Evolutionary conservation across 35 echinoderm and acorn worm genomes (phyloP).

Genomic region (Lytechinus pictus): DNA sequence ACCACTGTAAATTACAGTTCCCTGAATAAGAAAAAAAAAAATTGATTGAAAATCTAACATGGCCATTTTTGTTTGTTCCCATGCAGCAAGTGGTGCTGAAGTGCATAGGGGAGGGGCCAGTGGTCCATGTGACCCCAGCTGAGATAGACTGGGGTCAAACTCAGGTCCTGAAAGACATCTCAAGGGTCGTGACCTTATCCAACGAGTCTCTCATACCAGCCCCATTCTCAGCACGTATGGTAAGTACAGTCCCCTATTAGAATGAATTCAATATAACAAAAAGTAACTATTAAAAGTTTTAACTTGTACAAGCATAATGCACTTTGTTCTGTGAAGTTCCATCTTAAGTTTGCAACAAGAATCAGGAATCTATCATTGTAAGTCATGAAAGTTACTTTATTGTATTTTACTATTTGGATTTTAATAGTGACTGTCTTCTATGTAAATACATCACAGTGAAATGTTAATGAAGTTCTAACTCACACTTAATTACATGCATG

Average conservation of each 20-base stretch:
- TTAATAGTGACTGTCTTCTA: too few species aligned
- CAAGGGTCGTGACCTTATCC: conserved; percentile 75
- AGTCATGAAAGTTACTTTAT: too few species aligned
- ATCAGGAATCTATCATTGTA: too few species aligned
- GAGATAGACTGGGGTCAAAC: conserved; percentile 97
- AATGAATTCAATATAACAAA: not conserved
- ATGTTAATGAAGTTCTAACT: not conserved
- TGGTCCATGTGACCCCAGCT: conserved; percentile 88
- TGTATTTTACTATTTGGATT: too few species aligned
- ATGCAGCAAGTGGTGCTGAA: conserved; percentile 94
- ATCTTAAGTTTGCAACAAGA: not conserved
- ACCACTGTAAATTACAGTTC: too few species aligned
- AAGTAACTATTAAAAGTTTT: too few species aligned
- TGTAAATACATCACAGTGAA: too few species aligned
- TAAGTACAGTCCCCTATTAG: conserved; percentile 71
- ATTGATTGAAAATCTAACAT: too few species aligned
- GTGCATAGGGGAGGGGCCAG: conserved; percentile 96
- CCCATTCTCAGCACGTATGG: conserved; percentile 85
- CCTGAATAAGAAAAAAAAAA: too few species aligned
- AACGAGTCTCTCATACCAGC: conserved; percentile 98
- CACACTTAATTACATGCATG: not conserved
- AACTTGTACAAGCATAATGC: too few species aligned
- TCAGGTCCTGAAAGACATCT: conserved; percentile 78
- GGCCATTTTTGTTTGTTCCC: not conserved
- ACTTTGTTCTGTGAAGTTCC: too few species aligned